Conservation (phyloP, 2,888 invertebrate species). For the Caradrina clavipalpis region DNA sequence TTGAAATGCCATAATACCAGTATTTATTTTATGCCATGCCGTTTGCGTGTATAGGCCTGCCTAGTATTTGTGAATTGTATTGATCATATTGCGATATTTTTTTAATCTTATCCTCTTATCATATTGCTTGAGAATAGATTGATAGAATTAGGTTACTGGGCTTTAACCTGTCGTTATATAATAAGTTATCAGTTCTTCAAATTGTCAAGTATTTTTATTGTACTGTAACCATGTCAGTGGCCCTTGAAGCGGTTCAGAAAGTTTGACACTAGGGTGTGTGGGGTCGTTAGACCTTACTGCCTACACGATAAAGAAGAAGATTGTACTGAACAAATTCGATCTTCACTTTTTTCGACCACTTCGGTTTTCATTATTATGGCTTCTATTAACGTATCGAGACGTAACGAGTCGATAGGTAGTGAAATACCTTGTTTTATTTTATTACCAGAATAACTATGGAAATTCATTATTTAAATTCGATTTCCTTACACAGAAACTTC, state of each 20-base stretch:
- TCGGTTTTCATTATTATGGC: background rate
- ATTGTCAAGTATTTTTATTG: constrained; percentile 13
- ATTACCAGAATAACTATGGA: constrained; percentile 32
- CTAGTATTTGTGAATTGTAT: constrained; percentile 41
- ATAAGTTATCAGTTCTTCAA: constrained; percentile 50
- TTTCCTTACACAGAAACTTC: constrained; percentile 27
- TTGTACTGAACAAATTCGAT: background rate
- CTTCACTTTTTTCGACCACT: background rate
- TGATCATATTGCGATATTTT: constrained; percentile 42
- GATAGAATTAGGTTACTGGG: constrained; percentile 63
- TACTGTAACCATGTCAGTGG: no score
- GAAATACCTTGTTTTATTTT: constrained; percentile 32
- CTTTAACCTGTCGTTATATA: constrained; percentile 53
- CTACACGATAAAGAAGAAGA: no score
- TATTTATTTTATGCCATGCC: constrained; percentile 16
- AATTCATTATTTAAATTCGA: constrained; percentile 26
- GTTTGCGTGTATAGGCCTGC: constrained; percentile 16
- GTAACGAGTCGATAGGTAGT: constrained; percentile 3
- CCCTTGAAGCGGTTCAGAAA: no score
- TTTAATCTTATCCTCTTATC: constrained; percentile 59
- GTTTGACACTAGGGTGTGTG: no score
- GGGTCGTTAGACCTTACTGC: no score
- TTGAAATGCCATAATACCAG: constrained; percentile 23
- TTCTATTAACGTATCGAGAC: no score
- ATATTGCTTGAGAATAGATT: constrained; percentile 51